Conservation (phyloP, 2,113 vertebrate genomes). For the Chitala chitala region DNA sequence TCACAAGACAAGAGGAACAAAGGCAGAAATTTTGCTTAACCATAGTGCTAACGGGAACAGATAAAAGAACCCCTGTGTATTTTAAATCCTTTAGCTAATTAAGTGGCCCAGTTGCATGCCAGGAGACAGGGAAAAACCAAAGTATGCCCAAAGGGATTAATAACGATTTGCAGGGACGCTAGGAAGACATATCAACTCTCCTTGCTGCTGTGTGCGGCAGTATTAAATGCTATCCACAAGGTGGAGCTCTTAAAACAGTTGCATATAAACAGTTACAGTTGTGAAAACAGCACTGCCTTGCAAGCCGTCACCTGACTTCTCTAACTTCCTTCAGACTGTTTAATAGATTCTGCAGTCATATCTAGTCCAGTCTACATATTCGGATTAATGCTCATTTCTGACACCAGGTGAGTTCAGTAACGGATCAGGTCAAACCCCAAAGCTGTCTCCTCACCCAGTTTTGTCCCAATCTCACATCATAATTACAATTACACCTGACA, state of each 20-base stretch:
- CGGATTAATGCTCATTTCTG: no score
- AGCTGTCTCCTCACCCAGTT: no score
- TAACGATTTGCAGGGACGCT: background rate
- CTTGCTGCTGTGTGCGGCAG: background rate
- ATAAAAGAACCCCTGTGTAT: slow-evolving; percentile 15
- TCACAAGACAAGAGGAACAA: slow-evolving; percentile 5
- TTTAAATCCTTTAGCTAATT: slow-evolving; percentile 10
- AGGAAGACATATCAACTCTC: background rate
- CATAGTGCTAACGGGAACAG: background rate
- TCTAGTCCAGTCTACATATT: no score
- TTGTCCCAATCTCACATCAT: no score
- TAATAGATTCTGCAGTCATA: no score
- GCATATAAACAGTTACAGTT: background rate
- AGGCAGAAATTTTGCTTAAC: background rate
- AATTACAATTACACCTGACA: no score
- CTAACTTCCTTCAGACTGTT: no score
- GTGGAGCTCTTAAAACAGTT: slow-evolving; percentile 3
- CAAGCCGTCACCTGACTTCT: no score
- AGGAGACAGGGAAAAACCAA: slow-evolving; percentile 2
- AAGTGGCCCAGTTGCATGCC: slow-evolving; percentile 12
- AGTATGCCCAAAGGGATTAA: slow-evolving; percentile 1
- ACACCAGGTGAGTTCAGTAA: no score
- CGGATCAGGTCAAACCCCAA: no score
- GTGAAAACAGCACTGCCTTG: no score
- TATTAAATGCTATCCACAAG: background rate